These are phyloP conservation scores for Ctenomys sociabilis DNA, from an alignment of 2,113 vertebrate species.

Conservation along the genomic window DNA sequence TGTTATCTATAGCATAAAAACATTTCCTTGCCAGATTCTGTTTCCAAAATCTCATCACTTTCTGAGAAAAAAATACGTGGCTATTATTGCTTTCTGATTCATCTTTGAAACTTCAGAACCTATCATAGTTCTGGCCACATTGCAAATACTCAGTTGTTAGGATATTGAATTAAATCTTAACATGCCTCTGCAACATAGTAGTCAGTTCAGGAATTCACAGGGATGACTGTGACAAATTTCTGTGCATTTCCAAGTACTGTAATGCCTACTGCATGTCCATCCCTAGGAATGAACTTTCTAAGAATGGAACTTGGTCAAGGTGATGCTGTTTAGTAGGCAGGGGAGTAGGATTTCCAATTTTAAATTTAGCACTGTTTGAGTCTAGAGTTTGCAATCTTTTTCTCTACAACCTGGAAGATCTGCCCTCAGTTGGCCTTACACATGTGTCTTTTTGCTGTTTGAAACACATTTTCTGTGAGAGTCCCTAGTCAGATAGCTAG, in stretches of 20 bases:
- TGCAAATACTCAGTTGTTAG: slow-evolving; percentile 17
- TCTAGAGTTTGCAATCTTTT: background rate
- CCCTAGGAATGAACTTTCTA: slow-evolving; percentile 42
- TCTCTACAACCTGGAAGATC: background rate
- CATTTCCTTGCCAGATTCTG: slow-evolving; percentile 62
- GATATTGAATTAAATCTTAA: slow-evolving; percentile 27
- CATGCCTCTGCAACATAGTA: background rate
- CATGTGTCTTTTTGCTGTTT: background rate
- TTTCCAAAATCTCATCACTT: slow-evolving; percentile 54
- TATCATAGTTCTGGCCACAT: background rate
- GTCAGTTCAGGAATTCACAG: background rate
- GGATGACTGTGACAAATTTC: background rate
- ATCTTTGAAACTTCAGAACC: slow-evolving; percentile 2
- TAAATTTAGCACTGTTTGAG: background rate
- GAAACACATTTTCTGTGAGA: background rate
- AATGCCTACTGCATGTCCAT: background rate
- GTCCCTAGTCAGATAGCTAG: background rate
- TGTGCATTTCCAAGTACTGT: background rate
- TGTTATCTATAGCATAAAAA: slow-evolving; percentile 60
- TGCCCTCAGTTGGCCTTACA: background rate
- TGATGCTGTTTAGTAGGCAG: background rate
- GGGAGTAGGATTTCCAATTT: background rate
- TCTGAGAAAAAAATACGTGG: slow-evolving; percentile 55
- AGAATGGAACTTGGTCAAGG: slow-evolving; percentile 27
- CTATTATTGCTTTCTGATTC: slow-evolving; percentile 36